Evolutionary conservation across 2,113 vertebrate species (phyloP), one percentile per base, ranked within the genome.

Genomic region (Bubo bubo): DNA sequence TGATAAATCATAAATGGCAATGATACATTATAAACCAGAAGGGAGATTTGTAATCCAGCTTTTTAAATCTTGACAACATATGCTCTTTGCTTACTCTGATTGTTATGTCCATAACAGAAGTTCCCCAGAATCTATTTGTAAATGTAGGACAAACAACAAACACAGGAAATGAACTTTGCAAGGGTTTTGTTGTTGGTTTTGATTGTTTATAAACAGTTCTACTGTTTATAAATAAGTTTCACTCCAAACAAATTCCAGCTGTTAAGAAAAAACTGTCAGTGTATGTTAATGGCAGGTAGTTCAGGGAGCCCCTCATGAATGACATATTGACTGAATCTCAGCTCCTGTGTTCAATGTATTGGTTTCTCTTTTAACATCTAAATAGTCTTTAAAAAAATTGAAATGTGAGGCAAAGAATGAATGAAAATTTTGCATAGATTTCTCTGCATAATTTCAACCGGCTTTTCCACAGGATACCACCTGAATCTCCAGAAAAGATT

Each of bases 21-120:
- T 10, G 45, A 20, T 41, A 75, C 20, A 50, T 79, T 30, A 72
- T 76, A 86, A 92, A 35, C 18, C 47, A 93, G 52, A 55, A 82
- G 30, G 6, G 30, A 82, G 37, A 82, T 91, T 63, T 76, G 4
- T 41, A 75, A 77, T 14, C 41, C n/a, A 81, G 19, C 22, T 43
- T 85, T 94, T 79, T 52, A 73, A 88, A 63, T 63, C 55, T 62
- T 92, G 34, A 92, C 37, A 74, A n/a, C 13, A 43, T 68, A 81
- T 34, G 60, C 11, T 64, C 35, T 80, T 74, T 90, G 2, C 23
- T 81, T 73, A 14, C 12, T 76, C 55, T 76, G 73, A 23, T 52
- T 64, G 23, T 77, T 84, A 37, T 63, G 72, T 86, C n/a, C 21
- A 32, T 37, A 70, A 43, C 23, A 92, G 59, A 91, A 67, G 17